Percentiles rank a stretch among this genome's conserved stretches.
These are phyloP conservation scores for Melanostoma mellinum DNA, from an alignment of 2,888 invertebrate species.

Conservation along the genomic window DNA sequence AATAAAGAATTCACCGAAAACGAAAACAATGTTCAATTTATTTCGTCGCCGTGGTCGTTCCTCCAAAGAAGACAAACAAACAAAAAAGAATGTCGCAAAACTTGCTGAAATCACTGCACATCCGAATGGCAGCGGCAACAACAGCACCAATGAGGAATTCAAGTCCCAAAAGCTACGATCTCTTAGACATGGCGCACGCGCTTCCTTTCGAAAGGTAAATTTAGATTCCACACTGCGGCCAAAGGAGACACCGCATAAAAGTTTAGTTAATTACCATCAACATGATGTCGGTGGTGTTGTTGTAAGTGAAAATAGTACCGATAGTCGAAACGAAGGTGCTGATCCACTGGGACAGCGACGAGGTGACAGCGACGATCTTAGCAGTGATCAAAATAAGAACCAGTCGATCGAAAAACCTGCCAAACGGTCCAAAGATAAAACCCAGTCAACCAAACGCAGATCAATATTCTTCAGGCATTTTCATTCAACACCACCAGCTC, in stretches of 20 bases:
- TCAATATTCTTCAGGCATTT: slow-evolving; percentile 62
- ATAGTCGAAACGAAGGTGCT: slow-evolving; percentile 75
- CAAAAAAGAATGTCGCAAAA: slow-evolving; percentile 53
- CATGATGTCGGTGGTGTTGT: slow-evolving; percentile 61
- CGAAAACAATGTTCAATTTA: slow-evolving; percentile 56
- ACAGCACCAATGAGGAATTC: slow-evolving; percentile 9
- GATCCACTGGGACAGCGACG: slow-evolving; percentile 64
- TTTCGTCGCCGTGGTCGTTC: slow-evolving; percentile 65
- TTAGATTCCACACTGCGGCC: slow-evolving; percentile 57
- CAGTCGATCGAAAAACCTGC: slow-evolving; percentile 39
- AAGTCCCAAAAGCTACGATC: slow-evolving; percentile 22
- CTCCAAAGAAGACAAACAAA: slow-evolving; percentile 57
- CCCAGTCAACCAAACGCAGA: slow-evolving; percentile 43
- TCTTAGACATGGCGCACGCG: slow-evolving; percentile 55
- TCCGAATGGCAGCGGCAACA: slow-evolving; percentile 17
- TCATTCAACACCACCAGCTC: slow-evolving; percentile 15
- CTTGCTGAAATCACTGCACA: slow-evolving; percentile 45
- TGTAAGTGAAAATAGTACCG: slow-evolving; percentile 65
- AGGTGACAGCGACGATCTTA: slow-evolving; percentile 67
- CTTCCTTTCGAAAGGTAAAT: slow-evolving; percentile 58
- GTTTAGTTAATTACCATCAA: slow-evolving; percentile 54
- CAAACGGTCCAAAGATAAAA: slow-evolving; percentile 46
- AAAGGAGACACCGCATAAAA: slow-evolving; percentile 52
- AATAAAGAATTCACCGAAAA: slow-evolving; percentile 1
- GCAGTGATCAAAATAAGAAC: slow-evolving; percentile 41